Evolutionary conservation across 2,888 invertebrate species (phyloP).

Genomic region (Ashinkailepas kermadecensis): DNA sequence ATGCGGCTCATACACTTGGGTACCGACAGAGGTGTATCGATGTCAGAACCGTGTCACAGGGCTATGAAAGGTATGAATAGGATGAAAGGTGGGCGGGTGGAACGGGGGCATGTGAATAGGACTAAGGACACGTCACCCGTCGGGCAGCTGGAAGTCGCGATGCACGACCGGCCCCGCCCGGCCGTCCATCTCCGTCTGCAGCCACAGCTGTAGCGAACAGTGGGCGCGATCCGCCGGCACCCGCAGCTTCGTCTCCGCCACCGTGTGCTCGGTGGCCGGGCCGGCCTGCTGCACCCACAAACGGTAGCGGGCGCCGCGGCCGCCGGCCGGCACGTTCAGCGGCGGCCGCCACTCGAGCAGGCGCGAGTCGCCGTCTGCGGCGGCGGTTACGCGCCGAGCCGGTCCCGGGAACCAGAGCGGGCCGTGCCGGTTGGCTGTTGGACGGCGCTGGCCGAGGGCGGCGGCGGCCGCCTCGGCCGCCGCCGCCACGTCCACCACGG

Average conservation of each 20-base stretch:
- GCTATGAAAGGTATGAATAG: too few relatives aligned
- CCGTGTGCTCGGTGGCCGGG: not conserved
- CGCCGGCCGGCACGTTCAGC: not conserved
- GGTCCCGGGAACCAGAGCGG: slow-evolving; percentile 11
- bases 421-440: not conserved
- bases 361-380: not conserved
- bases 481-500: slow-evolving; percentile 39
- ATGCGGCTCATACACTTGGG: too few relatives aligned
- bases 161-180: not conserved
- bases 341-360: not conserved
- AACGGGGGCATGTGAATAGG: too few relatives aligned
- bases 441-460: not conserved
- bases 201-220: not conserved
- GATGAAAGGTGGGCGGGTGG: too few relatives aligned
- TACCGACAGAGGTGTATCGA: too few relatives aligned
- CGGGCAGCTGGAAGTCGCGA: not conserved
- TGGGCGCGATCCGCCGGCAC: not conserved
- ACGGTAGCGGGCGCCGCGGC: not conserved
- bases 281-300: not conserved
- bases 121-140: too few relatives aligned
- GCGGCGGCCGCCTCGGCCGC: not conserved
- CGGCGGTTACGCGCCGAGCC: not conserved
- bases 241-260: not conserved
- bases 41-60: too few relatives aligned
- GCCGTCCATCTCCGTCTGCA: not conserved